Evolutionary conservation across 2,888 invertebrate species (phyloP), one percentile per base, ranked within the genome.

Genomic region (Drosophila affinis): DNA sequence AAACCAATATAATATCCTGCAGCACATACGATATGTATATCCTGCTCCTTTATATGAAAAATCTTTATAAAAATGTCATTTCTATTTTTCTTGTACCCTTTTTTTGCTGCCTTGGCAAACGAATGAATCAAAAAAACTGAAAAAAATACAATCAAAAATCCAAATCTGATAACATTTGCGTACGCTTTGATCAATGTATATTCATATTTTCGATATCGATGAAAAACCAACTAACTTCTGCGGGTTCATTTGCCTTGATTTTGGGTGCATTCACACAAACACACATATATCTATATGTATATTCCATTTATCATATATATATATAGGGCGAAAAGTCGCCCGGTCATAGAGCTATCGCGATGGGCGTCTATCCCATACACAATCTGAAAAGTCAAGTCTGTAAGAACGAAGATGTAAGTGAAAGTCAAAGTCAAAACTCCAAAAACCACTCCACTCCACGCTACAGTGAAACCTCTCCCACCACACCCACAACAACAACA

Each of bases 341-440:
- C 93, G 97, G 96, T 93, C 96, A 97, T 93, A 96, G 97, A 93
- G 96, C 96, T 92, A 95, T 96, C 90, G 96, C 97, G 90, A 96
- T 97, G 96, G 97, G 97, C 91, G 95, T 96, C 92, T 97, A 95
- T 93, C 97, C 97, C 92, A 96, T 97, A 93, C 96, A 97, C 94
- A 95, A 95, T 93, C 94, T 97, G 94, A 95, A 95, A 93, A 97
- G 97, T 93, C 95, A 95, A 94, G 96, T 97, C 93, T 95, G 96
- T 93, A 95, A 95, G 93, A 95, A 95, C 93, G 95, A 96, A 93
- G 96, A 97, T 94, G 97, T 97, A 97, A 97, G 97, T 96, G 64
- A 39, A 39, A 39, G 39, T 39, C 39, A 39, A 39, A 39, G 39
- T 39, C 39, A 39, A 34, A 14, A 49, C 18, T 46, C 60, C 21